A percentile compares a stretch with the other conserved stretches of the same genome.
phyloP scores from a whole-genome alignment of 2,797 vertebrate genomes.

The Hemitrygon akajei region DNA sequence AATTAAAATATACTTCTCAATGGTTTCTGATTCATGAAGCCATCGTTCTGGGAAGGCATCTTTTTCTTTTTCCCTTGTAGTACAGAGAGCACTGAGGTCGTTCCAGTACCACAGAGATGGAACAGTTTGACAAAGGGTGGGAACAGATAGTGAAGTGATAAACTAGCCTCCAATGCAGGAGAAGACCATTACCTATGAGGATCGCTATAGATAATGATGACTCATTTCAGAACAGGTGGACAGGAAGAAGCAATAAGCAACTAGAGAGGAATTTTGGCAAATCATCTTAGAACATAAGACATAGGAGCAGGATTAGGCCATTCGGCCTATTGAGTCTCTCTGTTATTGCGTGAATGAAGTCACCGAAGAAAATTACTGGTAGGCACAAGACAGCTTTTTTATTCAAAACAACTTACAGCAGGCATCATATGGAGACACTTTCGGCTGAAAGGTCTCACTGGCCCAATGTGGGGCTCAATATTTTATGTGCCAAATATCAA shows the following conservation, averaged over 20 bases:
- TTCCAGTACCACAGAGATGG: background rate
- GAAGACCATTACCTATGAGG: background rate
- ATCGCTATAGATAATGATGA: background rate
- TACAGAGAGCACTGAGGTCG: background rate
- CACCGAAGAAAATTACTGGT: no score
- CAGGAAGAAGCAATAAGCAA: background rate
- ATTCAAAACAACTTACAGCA: no score
- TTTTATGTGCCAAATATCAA: no score
- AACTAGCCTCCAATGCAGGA: background rate
- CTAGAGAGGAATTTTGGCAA: background rate
- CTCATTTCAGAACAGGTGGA: background rate
- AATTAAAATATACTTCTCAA: background rate
- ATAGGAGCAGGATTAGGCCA: no score
- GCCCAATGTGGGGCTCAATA: no score
- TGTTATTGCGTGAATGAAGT: no score
- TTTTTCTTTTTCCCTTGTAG: background rate
- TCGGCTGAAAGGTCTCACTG: no score
- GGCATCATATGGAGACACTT: no score
- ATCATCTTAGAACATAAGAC: no score
- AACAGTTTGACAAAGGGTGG: background rate
- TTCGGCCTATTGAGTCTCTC: no score
- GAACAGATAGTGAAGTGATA: background rate
- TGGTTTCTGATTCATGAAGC: background rate
- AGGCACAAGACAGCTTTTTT: no score
- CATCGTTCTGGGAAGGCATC: background rate